Base-by-base conservation (phyloP, 2,113 vertebrate genomes). In the Gnathonemus longibarbis region DNA sequence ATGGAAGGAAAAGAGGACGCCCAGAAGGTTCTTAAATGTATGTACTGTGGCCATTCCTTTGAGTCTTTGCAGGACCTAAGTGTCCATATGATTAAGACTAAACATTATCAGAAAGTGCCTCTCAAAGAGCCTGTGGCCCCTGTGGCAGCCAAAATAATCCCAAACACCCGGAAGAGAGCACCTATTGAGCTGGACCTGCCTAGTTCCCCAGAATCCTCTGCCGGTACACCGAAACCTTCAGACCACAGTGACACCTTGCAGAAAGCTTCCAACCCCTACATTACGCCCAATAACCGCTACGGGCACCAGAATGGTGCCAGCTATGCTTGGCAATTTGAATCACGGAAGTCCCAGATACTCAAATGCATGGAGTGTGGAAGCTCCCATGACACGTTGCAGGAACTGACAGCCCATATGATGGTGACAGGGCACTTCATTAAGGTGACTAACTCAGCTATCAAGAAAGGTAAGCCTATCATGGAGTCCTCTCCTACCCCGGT, bases 31-130 rank as follows among this genome's bases (percentile, higher is more conserved):
- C 93, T 99, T 84, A 98, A 98, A 93, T 99, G 98, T 93, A 99
- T 99, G 98, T 99, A 99, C 94, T 99, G 98, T 89, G 98, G 98
- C 90, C 98, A 99, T 95, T 99, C 98, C 66, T 99, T 99, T 91
- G 98, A 99, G 95, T 99, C 98, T 39, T 97, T 99, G 89, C 98
- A 99, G 95, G 98, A 99, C 94, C 94, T 99, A 91, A 99, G 98
- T 74, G 98, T 99, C 90, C 98, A 99, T 85, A 99, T 99, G 98
- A 99, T 99, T 94, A 99, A 99, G 96, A 99, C 98, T 87, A 99
- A 99, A 97, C 98, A 99, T 95, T 99, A 99, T 96, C 98, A 99
- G 95, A 99, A 99, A 98, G 98, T 99, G 97, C 98, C 98, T 98
- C 97, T 99, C 93, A 99, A 99, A 95, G 98, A 99, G 93, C 98